Evolutionary conservation across 2,113 vertebrate genomes (phyloP), one percentile per base, ranked within the genome.

Genomic region (Dromas ardeola): DNA sequence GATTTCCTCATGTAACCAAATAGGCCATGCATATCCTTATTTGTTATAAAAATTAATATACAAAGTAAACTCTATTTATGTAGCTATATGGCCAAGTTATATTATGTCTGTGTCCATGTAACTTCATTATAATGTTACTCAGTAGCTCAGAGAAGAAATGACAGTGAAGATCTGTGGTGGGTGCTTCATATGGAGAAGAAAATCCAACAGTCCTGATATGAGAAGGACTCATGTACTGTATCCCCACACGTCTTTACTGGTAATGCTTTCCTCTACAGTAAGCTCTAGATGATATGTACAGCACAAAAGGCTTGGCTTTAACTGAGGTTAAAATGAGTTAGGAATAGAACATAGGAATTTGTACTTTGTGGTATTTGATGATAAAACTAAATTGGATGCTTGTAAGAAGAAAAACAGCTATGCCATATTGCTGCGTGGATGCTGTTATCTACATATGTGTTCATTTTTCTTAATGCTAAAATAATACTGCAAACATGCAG

Each of bases 31-130:
- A 56, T 82, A 84, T 84, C 81, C 61, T 81, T 96, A 81, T 96
- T 95, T 97, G 88, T 91, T 96, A 91, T 49, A 88, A 93, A 95
- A 94, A 95, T 67, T 90, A 94, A 90, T 93, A 81, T 40, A 93
- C 45, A 79, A 78, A 94, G 77, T 88, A 91, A 95, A 92, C 52
- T 79, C 66, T 59, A 34, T 93, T 94, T 96, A 13, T 79, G 66
- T 90, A 86, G 83, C 92, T 91, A 25, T 95, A 87, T 84, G 73
- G 55, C 85, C 58, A 89, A 87, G 83, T 45, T 80, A 27, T 88
- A 53, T 78, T 81, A 87, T 71, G 42, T 42, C 62, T 90, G 53
- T 88, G 72, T 88, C 72, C 88, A 43, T 72, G 59, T 87, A 92
- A 89, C 70, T 94, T 96, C 53, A 72, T 89, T 93, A 79, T n/a